A percentile compares a stretch with the other conserved stretches of the same genome.
These are phyloP conservation scores for Gephyroberyx darwinii DNA, from an alignment of 2,797 vertebrate species.

Conservation along the genomic window DNA sequence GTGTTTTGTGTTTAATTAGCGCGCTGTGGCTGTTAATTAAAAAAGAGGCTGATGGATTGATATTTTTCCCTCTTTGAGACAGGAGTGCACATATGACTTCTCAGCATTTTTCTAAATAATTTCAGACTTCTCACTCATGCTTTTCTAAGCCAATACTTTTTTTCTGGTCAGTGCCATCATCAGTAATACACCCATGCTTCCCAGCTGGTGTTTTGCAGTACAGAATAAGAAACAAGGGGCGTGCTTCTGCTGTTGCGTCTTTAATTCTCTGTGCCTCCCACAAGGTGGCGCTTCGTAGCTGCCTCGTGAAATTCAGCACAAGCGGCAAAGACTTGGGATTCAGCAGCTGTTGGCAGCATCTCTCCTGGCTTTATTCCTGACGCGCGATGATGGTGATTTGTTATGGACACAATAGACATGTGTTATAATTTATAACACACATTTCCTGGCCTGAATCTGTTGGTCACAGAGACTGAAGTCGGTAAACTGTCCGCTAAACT, in stretches of 20 bases:
- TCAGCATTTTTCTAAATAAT: too few species aligned
- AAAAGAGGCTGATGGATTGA: too few species aligned
- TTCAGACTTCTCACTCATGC: too few species aligned
- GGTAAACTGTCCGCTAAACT: background rate
- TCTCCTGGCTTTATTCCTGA: background rate
- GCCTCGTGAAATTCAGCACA: background rate
- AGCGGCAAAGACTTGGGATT: background rate
- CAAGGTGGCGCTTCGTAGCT: slow-evolving; percentile 63
- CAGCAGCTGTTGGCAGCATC: slow-evolving; percentile 23
- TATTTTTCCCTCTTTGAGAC: too few species aligned
- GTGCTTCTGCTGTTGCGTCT: too few species aligned
- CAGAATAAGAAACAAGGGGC: too few species aligned
- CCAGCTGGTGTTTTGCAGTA: background rate
- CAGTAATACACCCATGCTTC: background rate
- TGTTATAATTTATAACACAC: background rate
- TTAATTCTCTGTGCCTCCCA: slow-evolving; percentile 15
- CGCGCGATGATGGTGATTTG: background rate
- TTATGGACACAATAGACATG: background rate
- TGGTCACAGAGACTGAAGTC: background rate
- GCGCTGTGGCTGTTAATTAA: too few species aligned
- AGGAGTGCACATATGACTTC: too few species aligned
- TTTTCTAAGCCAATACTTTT: too few species aligned
- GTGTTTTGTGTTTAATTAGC: background rate
- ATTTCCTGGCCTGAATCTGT: background rate
- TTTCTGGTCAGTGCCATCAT: too few species aligned